Conservation (phyloP, 2,888 invertebrate genomes). For the Agrotis ipsilon region DNA sequence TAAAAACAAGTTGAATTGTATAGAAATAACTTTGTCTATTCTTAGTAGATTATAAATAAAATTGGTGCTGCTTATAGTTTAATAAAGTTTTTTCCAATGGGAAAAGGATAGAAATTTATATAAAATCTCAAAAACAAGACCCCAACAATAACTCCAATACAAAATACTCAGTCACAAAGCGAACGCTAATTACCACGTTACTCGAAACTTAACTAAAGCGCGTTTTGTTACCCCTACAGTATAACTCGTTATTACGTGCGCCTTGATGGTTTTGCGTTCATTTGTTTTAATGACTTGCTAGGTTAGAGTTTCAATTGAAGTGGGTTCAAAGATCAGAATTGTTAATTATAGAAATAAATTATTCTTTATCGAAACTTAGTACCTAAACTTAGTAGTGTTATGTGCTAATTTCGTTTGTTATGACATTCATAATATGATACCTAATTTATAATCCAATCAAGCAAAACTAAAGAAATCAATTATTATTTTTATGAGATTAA, state of each 20-base stretch:
- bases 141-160: conserved; percentile 49
- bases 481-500: no score
- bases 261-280: conserved; percentile 63
- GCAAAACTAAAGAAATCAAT: no score
- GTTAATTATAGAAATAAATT: conserved; percentile 54
- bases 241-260: conserved; percentile 64
- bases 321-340: conserved; percentile 57
- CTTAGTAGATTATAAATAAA: no score
- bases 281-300: conserved; percentile 66
- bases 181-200: conserved; percentile 65
- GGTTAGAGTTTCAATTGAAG: conserved; percentile 60
- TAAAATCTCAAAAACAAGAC: no score
- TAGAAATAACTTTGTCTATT: no score
- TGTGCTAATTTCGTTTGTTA: no score
- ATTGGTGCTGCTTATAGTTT: no score
- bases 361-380: conserved; percentile 29
- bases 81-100: no score
- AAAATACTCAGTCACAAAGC: conserved; percentile 56
- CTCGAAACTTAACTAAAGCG: conserved; percentile 59
- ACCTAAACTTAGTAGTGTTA: conserved; percentile 22
- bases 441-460: no score
- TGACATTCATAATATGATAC: no score
- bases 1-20: no score
- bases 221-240: conserved; percentile 63
- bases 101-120: no score